Conservation (phyloP, 2,888 invertebrate species). For the Apotomis capreana region DNA sequence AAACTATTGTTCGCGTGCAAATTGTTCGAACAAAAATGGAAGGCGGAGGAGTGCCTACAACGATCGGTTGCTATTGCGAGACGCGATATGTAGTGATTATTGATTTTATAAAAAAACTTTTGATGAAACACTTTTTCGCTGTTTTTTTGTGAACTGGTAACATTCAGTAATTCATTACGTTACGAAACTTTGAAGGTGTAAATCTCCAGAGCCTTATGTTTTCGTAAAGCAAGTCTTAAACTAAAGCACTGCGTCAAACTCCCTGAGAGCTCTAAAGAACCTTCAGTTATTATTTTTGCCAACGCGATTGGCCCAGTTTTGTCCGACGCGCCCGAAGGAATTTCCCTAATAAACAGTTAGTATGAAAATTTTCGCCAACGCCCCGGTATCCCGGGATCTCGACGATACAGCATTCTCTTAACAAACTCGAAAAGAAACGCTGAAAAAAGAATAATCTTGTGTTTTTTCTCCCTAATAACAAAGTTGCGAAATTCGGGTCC, state of each 20-base stretch:
- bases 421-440: conserved; percentile 40
- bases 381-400: conserved; percentile 48
- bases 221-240: conserved; percentile 20
- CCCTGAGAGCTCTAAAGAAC: conserved; percentile 10
- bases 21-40: too few species aligned
- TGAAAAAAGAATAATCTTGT: conserved; percentile 21
- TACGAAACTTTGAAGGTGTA: not conserved
- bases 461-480: conserved; percentile 33
- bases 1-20: too few species aligned
- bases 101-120: too few species aligned
- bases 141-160: not conserved
- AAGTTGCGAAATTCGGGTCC: conserved; percentile 34
- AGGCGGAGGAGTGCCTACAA: too few species aligned
- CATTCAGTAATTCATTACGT: not conserved
- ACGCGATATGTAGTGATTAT: too few species aligned
- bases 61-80: too few species aligned
- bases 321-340: conserved; percentile 50
- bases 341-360: conserved; percentile 65
- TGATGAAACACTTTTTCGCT: not conserved
- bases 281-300: conserved; percentile 28
- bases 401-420: conserved; percentile 47
- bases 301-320: conserved; percentile 56
- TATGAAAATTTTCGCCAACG: conserved; percentile 55
- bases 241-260: conserved; percentile 21
- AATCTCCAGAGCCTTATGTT: not conserved